Evolutionary conservation across 1,140 invertebrate genomes (phyloP).

Genomic region (Cydia pomonella): DNA sequence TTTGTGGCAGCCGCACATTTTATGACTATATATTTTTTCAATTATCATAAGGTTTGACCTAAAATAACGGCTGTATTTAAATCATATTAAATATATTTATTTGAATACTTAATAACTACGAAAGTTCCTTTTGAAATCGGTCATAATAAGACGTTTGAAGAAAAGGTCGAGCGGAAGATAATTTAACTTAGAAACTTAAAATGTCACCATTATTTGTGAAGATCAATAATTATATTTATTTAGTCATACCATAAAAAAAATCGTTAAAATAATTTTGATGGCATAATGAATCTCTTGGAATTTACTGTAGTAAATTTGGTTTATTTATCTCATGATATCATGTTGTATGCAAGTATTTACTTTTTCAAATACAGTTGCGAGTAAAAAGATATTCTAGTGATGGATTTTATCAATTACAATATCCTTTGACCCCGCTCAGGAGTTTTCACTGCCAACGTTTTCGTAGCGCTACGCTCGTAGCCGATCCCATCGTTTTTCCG

Average conservation of each 20-base stretch:
- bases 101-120: not conserved
- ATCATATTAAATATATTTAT: not conserved
- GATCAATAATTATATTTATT: not conserved
- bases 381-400: not conserved
- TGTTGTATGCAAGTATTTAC: too few relatives aligned
- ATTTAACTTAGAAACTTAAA: not conserved
- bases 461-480: too few relatives aligned
- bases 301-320: not conserved
- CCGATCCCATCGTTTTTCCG: too few relatives aligned
- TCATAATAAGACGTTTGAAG: not conserved
- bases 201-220: not conserved
- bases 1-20: not conserved
- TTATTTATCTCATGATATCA: not conserved
- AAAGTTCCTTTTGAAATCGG: conserved; percentile 7
- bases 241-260: not conserved
- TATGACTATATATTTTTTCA: not conserved
- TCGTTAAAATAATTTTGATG: not conserved
- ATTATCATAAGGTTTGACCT: not conserved
- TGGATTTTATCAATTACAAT: not conserved
- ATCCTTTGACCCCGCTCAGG: too few relatives aligned
- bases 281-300: not conserved
- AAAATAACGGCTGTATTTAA: not conserved
- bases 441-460: too few relatives aligned
- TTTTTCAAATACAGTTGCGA: not conserved
- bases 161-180: not conserved